These are phyloP conservation scores for Girardinus metallicus DNA, from an alignment of 2,797 vertebrate species.

Conservation along the genomic window DNA sequence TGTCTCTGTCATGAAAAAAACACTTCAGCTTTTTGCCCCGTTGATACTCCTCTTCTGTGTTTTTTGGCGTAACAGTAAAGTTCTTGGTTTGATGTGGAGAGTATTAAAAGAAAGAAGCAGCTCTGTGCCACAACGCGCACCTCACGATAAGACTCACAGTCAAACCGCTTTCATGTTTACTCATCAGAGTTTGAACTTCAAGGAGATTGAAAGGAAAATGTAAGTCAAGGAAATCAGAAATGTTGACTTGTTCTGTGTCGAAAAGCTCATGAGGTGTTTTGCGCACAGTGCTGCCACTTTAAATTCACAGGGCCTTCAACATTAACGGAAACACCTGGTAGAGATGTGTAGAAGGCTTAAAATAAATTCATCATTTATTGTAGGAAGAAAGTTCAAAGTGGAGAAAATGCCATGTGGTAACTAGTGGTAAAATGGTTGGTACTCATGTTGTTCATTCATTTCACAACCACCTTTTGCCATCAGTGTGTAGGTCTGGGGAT, in stretches of 20 bases:
- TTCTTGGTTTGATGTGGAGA: slow-evolving; percentile 68
- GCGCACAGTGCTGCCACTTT: slow-evolving; percentile 64
- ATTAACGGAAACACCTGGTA: not conserved
- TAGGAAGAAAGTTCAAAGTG: not conserved
- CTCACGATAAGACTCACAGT: slow-evolving; percentile 34
- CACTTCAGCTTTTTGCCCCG: slow-evolving; percentile 39
- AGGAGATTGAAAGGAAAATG: slow-evolving; percentile 30
- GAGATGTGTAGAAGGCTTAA: not conserved
- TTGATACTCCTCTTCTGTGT: slow-evolving; percentile 67
- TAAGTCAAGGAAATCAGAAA: slow-evolving; percentile 16
- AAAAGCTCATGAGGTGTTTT: slow-evolving; percentile 34
- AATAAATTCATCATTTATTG: not conserved
- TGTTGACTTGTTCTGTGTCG: not conserved
- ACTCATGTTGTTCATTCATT: not conserved
- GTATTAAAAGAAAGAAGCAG: slow-evolving; percentile 75
- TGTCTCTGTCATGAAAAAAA: slow-evolving; percentile 53
- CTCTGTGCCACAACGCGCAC: slow-evolving; percentile 62
- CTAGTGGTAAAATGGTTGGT: not conserved
- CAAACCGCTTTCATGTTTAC: slow-evolving; percentile 24
- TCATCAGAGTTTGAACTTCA: slow-evolving; percentile 18
- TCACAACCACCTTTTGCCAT: not conserved
- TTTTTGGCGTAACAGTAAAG: slow-evolving; percentile 90
- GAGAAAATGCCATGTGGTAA: not conserved
- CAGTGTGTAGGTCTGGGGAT: not conserved
- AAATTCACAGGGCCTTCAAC: not conserved